phyloP scores from a whole-genome alignment of 2,888 invertebrate genomes.

The Acanthosepion lycidas region DNA sequence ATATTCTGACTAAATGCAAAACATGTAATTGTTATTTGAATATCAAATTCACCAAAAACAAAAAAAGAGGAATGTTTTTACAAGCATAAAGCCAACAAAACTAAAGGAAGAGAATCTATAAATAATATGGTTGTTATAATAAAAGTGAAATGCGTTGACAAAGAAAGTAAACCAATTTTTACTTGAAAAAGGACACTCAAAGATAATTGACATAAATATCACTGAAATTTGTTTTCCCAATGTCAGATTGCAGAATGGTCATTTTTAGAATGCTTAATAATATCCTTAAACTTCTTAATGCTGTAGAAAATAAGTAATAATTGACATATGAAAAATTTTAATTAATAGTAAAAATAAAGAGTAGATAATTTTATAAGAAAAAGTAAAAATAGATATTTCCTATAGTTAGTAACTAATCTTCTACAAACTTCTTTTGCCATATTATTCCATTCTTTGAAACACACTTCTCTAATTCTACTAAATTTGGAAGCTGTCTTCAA shows the following conservation, averaged over 20 bases:
- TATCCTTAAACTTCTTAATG: not conserved
- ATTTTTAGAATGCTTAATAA: not conserved
- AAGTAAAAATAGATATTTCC: too few species aligned
- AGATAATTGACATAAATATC: not conserved
- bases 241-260: not conserved
- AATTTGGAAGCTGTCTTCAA: too few species aligned
- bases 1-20: slow-evolving; percentile 2
- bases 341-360: too few species aligned
- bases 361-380: too few species aligned
- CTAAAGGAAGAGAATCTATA: not conserved
- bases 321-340: too few species aligned
- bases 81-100: not conserved
- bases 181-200: not conserved
- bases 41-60: not conserved
- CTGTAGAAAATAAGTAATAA: not conserved
- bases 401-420: too few species aligned
- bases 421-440: too few species aligned
- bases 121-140: not conserved
- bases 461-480: too few species aligned
- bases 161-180: not conserved
- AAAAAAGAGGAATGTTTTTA: not conserved
- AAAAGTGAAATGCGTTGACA: not conserved
- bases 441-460: too few species aligned
- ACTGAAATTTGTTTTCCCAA: not conserved
- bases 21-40: slow-evolving; percentile 4